Conservation (phyloP, 2,113 vertebrate species). For the Protobothrops flavoviridis region DNA sequence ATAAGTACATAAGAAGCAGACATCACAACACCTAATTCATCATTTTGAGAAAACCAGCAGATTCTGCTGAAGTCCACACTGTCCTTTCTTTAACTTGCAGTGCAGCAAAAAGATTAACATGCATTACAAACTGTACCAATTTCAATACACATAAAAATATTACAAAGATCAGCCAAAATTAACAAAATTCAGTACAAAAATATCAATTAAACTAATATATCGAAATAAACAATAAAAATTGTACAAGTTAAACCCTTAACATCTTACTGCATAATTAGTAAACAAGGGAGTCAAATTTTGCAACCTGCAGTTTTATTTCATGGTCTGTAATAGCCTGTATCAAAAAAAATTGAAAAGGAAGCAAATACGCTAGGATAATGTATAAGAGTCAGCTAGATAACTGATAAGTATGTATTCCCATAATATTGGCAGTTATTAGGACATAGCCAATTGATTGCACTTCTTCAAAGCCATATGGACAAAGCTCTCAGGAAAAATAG, state of each 20-base stretch:
- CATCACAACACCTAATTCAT: not conserved
- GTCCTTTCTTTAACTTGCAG: not conserved
- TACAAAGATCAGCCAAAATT: not conserved
- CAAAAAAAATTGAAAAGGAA: no score
- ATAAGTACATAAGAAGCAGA: not conserved
- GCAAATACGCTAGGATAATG: no score
- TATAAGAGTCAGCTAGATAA: not conserved
- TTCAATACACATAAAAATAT: not conserved
- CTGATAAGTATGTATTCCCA: not conserved
- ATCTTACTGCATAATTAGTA: not conserved
- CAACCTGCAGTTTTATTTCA: not conserved
- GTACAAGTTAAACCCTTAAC: not conserved
- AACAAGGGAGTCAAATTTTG: not conserved
- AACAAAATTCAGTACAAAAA: not conserved
- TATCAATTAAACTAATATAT: not conserved
- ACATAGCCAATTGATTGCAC: not conserved
- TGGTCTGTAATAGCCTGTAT: not conserved
- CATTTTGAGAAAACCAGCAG: not conserved
- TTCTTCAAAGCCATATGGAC: not conserved
- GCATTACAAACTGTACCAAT: not conserved
- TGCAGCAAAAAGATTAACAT: not conserved
- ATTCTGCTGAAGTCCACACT: not conserved
- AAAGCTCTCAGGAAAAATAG: not conserved
- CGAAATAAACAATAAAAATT: not conserved
- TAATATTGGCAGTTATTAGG: not conserved